Conservation (phyloP, 1,140 invertebrate species). For the Cydia amplana region DNA sequence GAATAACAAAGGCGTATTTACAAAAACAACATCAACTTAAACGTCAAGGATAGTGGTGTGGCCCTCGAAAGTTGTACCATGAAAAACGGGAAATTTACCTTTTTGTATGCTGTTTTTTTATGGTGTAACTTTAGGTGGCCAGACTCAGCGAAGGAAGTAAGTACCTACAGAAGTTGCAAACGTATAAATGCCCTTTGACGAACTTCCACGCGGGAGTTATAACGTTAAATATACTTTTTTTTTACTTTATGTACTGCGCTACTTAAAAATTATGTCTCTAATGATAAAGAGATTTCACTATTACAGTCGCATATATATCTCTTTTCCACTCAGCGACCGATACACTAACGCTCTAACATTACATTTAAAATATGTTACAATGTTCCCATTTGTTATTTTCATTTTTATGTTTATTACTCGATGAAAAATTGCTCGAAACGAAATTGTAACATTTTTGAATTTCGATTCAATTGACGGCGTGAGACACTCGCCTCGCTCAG, state of each 20-base stretch:
- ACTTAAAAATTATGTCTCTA: constrained; percentile 66
- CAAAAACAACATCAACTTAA: constrained; percentile 59
- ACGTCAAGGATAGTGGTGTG: constrained; percentile 52
- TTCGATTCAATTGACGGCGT: constrained; percentile 20
- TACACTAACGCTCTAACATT: constrained; percentile 73
- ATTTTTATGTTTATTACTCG: constrained; percentile 58
- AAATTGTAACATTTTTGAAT: constrained; percentile 37
- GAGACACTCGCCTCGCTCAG: constrained; percentile 49
- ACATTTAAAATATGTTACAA: constrained; percentile 77
- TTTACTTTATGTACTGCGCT: constrained; percentile 53
- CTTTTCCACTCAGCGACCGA: constrained; percentile 59
- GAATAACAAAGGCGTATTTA: constrained; percentile 63
- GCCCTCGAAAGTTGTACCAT: constrained; percentile 28
- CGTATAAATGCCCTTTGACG: constrained; percentile 71
- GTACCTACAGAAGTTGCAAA: constrained; percentile 61
- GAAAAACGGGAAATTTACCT: neutral
- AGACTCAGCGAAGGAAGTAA: constrained; percentile 47
- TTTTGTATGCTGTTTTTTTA: neutral
- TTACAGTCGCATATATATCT: constrained; percentile 67
- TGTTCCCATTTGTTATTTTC: constrained; percentile 76
- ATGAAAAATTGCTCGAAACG: constrained; percentile 43
- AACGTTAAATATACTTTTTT: constrained; percentile 66
- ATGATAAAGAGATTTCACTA: constrained; percentile 70
- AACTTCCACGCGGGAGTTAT: constrained; percentile 58
- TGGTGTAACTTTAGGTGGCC: neutral